Evolutionary conservation across 2,888 invertebrate species (phyloP).

Genomic region (Cryptops parisi): DNA sequence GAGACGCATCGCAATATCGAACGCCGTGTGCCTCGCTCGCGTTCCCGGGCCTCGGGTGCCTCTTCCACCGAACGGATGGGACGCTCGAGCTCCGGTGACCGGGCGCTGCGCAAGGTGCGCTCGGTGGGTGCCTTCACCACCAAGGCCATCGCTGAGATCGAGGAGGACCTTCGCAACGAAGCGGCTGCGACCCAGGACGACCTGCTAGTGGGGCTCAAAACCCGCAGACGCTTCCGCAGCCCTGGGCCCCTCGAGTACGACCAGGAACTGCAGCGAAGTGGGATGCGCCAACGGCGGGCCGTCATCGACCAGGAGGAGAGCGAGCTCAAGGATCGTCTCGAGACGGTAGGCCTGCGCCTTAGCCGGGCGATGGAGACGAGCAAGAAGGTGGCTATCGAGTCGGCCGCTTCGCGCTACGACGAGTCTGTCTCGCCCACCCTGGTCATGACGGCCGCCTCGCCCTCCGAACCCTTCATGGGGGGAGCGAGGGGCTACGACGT

Average conservation of each 20-base stretch:
- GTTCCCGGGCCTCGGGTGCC: background rate
- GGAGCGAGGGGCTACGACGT: too few relatives aligned
- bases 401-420: too few relatives aligned
- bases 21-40: background rate
- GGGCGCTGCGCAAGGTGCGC: slow-evolving; percentile 2
- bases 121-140: slow-evolving; percentile 16
- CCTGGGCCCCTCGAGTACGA: slow-evolving; percentile 8
- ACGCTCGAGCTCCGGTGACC: background rate
- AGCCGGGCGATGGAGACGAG: background rate
- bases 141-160: slow-evolving; percentile 13
- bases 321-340: slow-evolving; percentile 9
- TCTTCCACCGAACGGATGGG: background rate
- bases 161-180: slow-evolving; percentile 3
- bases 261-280: slow-evolving; percentile 6
- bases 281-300: slow-evolving; percentile 6
- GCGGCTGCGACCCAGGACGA: slow-evolving; percentile 11
- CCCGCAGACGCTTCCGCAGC: background rate
- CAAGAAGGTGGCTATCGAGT: background rate
- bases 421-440: too few relatives aligned
- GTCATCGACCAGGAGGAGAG: slow-evolving; percentile 10
- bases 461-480: too few relatives aligned
- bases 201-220: slow-evolving; percentile 4
- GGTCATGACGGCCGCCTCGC: too few relatives aligned
- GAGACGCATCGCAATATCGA: slow-evolving; percentile 6
- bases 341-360: slow-evolving; percentile 1